Base-by-base conservation (phyloP, 2,113 vertebrate species). In the Mesocricetus auratus region DNA sequence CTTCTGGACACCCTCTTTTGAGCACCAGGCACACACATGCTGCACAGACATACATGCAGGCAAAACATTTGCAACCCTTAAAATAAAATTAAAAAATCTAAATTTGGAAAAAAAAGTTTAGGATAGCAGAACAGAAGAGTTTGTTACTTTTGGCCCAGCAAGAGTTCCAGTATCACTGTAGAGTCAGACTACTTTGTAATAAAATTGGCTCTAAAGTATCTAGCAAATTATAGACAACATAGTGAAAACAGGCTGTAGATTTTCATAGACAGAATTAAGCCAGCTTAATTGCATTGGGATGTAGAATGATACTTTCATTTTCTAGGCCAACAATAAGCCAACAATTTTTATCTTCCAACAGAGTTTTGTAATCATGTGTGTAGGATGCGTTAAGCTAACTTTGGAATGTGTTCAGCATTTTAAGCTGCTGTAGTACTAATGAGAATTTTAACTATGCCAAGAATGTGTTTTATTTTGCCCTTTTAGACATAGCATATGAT, bases 311-410 rank as follows among this genome's bases (percentile, higher is more conserved):
- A 86, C 83, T 89, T 98, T 87, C 71, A 94, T 98, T 85, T 93
- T 95, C 62, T 93, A 96, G 98, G 95, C 91, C 42, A 97, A 94
- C 82, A 95, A 36, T 95, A 96, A 98, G 95, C 90, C 42, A 97
- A 94, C 79, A 95, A 36, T 95, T 98, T 96, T 97, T 93, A 94
- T 94, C 50, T 74, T 87, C 10, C 79, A 96, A 93, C 73, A 95
- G 95, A 95, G 94, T 98, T 90, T 97, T 97, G 9, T 96, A 97
- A 96, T 98, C 97, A 81, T 97, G 83, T 29, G 47, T 98, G 95
- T 97, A 97, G 94, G 97, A 93, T 97, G 75, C 42, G 53, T 94
- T 79, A 95, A 94, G 96, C 96, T 98, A 97, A 98, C 97, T 98
- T 97, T 98, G 75, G 95, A 94, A 93, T 96, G 42, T 96, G 16